phyloP scores from a whole-genome alignment of 1,140 invertebrate genomes.

The Hypothenemus hampei region DNA sequence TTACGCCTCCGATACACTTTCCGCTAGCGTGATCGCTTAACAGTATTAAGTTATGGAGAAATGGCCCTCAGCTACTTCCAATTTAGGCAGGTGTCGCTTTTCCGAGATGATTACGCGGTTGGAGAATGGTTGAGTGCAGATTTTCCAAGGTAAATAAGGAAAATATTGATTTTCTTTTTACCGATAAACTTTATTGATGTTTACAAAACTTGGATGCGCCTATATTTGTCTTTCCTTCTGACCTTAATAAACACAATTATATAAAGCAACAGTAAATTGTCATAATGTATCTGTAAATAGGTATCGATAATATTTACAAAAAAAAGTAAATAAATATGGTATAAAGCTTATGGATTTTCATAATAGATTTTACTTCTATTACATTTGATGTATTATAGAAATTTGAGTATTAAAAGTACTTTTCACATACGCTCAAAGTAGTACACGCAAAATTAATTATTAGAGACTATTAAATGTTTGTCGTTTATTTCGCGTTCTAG shows the following conservation, averaged over 20 bases:
- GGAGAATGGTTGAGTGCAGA: slow-evolving; percentile 9
- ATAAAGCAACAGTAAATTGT: too few species aligned
- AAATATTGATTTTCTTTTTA: slow-evolving; percentile 4
- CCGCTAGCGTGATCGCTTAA: slow-evolving; percentile 24
- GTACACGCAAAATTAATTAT: too few species aligned
- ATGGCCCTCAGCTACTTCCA: slow-evolving; percentile 25
- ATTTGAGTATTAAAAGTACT: too few species aligned
- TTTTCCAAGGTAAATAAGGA: slow-evolving; percentile 12
- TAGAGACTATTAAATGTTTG: too few species aligned
- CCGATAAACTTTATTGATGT: slow-evolving; percentile 5
- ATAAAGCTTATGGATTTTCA: too few species aligned
- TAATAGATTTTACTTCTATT: too few species aligned
- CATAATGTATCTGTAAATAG: too few species aligned
- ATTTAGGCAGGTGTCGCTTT: slow-evolving; percentile 21
- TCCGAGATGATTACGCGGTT: slow-evolving; percentile 23
- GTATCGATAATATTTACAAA: too few species aligned
- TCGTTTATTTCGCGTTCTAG: too few species aligned
- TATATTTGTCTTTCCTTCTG: background rate
- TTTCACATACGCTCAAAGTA: too few species aligned
- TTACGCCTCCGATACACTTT: slow-evolving; percentile 22
- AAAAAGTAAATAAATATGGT: too few species aligned
- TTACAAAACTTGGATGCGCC: slow-evolving; percentile 3
- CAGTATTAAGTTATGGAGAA: slow-evolving; percentile 25
- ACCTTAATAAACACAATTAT: background rate
- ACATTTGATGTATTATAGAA: too few species aligned